These are phyloP conservation scores for Phaethornis superciliosus DNA, from an alignment of 2,113 vertebrate species.

Conservation along the genomic window DNA sequence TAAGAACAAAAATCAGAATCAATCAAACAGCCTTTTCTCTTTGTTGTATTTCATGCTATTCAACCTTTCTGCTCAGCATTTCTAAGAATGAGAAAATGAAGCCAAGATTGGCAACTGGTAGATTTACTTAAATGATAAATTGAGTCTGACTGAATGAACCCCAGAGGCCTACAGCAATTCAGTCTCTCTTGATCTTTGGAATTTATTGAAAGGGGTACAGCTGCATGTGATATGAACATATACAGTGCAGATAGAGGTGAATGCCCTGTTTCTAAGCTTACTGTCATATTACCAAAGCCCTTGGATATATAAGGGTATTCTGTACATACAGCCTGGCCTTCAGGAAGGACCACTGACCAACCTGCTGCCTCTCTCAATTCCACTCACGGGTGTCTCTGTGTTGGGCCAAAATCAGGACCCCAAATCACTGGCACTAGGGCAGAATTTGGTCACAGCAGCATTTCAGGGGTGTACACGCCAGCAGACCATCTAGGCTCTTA, in stretches of 20 bases:
- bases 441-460: neutral
- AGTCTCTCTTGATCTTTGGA: neutral
- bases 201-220: neutral
- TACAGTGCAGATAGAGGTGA: rapidly evolving
- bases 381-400: neutral
- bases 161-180: neutral
- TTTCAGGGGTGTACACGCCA: neutral
- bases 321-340: neutral
- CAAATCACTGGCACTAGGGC: neutral
- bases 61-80: neutral
- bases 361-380: neutral
- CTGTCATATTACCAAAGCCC: neutral
- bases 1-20: neutral
- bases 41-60: neutral
- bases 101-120: neutral
- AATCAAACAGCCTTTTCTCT: neutral
- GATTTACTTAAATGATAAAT: constrained; percentile 6
- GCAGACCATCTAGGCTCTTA: neutral
- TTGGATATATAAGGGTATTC: neutral
- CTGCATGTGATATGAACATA: neutral
- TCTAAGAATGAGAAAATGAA: neutral
- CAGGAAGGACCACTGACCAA: neutral
- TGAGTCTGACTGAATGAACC: neutral
- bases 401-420: neutral
- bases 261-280: neutral